Conservation (phyloP, 1,140 invertebrate genomes). For the Drosophila tropicalis region DNA sequence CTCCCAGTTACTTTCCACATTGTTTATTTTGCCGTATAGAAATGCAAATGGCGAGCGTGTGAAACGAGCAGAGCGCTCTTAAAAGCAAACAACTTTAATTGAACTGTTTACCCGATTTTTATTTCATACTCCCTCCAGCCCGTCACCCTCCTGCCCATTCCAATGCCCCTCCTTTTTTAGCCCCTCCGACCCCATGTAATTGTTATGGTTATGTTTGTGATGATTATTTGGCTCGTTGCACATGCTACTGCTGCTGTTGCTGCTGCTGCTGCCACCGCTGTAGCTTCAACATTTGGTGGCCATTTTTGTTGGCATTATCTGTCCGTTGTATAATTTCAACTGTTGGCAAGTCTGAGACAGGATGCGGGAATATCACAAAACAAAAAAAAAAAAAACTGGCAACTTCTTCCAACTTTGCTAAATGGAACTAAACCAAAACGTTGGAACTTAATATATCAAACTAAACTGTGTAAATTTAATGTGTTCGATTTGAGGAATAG, state of each 20-base stretch:
- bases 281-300: constrained; percentile 1
- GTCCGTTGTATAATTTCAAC: constrained; percentile 32
- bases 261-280: too few species aligned
- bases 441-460: too few species aligned
- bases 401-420: too few species aligned
- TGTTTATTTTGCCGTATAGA: constrained; percentile 60
- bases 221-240: constrained; percentile 82
- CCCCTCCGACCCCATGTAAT: constrained; percentile 52
- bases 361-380: too few species aligned
- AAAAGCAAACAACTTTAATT: constrained; percentile 82
- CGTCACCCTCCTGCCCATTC: neutral
- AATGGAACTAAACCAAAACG: too few species aligned
- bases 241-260: constrained; percentile 56
- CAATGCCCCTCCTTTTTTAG: neutral
- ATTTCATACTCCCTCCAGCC: constrained; percentile 55
- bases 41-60: constrained; percentile 75
- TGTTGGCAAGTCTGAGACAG: constrained; percentile 19
- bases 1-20: neutral
- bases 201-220: constrained; percentile 81
- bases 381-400: too few species aligned
- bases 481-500: too few species aligned
- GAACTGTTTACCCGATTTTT: constrained; percentile 82
- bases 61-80: constrained; percentile 57
- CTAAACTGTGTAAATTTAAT: too few species aligned
- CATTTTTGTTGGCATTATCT: constrained; percentile 10